These are phyloP conservation scores for Rhynchonema sp. DNA, from an alignment of 2,888 invertebrate species.

Conservation along the genomic window DNA sequence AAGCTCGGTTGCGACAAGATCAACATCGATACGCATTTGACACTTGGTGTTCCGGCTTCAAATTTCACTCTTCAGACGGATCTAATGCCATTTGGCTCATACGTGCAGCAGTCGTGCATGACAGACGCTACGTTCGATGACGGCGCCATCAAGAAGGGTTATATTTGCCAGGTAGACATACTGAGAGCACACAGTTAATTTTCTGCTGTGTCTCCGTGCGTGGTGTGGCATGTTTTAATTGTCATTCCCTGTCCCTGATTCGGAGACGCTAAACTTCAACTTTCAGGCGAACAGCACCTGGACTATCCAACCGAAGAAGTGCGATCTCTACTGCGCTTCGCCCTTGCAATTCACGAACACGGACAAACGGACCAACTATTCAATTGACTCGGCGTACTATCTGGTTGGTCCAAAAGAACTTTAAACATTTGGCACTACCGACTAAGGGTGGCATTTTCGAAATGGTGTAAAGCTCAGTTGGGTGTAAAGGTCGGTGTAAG, in stretches of 20 bases:
- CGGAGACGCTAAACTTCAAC: too few relatives aligned
- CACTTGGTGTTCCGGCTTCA: too few relatives aligned
- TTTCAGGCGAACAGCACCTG: background rate
- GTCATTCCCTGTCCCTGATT: background rate
- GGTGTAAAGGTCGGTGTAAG: too few relatives aligned
- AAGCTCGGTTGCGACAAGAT: background rate
- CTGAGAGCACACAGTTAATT: too few relatives aligned
- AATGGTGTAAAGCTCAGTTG: too few relatives aligned
- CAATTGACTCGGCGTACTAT: too few relatives aligned
- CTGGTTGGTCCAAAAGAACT: too few relatives aligned
- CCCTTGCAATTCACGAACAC: background rate
- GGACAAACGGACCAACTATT: too few relatives aligned
- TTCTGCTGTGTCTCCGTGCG: background rate
- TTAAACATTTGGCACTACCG: too few relatives aligned
- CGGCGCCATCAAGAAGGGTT: background rate
- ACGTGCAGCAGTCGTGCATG: background rate
- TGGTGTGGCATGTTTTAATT: background rate
- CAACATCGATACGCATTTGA: too few relatives aligned
- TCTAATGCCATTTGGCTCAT: background rate
- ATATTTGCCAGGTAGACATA: background rate
- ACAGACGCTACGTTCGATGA: background rate
- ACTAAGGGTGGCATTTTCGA: too few relatives aligned
- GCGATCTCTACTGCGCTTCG: background rate
- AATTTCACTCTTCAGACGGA: background rate
- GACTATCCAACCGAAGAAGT: background rate